phyloP scores from a whole-genome alignment of 2,797 vertebrate genomes.

The Pseudocheirus occidentalis region DNA sequence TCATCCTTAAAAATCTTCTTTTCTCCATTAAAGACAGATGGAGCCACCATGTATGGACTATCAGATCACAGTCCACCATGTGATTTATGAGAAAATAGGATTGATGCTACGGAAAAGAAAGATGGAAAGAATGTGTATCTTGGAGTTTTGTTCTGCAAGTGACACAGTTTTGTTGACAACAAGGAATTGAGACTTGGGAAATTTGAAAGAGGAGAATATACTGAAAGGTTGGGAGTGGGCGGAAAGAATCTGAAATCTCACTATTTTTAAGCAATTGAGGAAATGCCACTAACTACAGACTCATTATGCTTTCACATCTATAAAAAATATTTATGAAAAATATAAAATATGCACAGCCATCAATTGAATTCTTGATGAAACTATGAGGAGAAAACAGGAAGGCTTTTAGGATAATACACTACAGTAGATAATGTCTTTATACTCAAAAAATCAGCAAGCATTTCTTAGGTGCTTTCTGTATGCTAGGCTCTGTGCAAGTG shows the following conservation, averaged over 20 bases:
- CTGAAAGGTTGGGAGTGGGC: background rate
- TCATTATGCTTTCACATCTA: background rate
- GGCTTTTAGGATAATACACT: background rate
- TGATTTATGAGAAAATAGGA: background rate
- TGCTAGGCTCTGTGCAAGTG: background rate
- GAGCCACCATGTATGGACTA: background rate
- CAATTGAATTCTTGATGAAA: background rate
- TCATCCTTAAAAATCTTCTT: background rate
- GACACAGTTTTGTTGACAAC: background rate
- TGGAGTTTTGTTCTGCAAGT: background rate
- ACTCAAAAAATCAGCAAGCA: background rate
- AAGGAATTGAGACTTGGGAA: background rate
- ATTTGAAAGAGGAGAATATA: background rate
- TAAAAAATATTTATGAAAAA: background rate
- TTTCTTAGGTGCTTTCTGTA: background rate
- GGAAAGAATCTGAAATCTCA: background rate
- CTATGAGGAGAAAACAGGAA: background rate
- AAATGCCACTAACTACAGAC: background rate
- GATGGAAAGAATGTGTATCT: background rate
- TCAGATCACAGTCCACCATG: background rate
- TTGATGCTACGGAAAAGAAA: background rate
- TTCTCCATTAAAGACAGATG: background rate
- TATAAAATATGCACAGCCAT: background rate
- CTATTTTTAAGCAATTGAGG: background rate
- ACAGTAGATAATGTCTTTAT: background rate